Percentiles rank a stretch among this genome's conserved stretches.
These are phyloP conservation scores for Ladona fulva DNA, from an alignment of 1,140 invertebrate species.

Conservation along the genomic window DNA sequence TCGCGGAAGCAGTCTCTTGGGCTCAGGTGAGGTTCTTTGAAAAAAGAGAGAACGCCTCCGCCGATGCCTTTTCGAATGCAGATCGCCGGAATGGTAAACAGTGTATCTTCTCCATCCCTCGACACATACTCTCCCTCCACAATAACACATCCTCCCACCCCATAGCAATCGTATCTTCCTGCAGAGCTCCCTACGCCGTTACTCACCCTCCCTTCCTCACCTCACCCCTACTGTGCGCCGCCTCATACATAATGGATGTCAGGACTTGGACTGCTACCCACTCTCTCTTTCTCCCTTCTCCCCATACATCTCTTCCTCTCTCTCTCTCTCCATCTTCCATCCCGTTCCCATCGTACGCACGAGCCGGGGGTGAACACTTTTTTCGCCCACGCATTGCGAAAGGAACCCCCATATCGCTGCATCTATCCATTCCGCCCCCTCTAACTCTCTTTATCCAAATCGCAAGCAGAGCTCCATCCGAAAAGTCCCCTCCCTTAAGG, in stretches of 20 bases:
- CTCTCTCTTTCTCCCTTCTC: slow-evolving; percentile 15
- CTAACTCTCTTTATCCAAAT: background rate
- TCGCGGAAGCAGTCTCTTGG: background rate
- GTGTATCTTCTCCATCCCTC: slow-evolving; percentile 1
- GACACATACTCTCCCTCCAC: background rate
- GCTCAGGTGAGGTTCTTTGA: slow-evolving; percentile 7
- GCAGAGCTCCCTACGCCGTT: background rate
- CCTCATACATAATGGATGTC: slow-evolving; percentile 13
- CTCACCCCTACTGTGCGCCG: background rate
- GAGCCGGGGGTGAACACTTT: slow-evolving; percentile 24
- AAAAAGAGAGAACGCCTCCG: background rate
- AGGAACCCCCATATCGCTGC: background rate
- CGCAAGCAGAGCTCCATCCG: background rate
- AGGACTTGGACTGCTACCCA: slow-evolving; percentile 16
- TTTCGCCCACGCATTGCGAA: slow-evolving; percentile 14
- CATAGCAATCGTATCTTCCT: background rate
- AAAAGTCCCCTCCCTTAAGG: background rate
- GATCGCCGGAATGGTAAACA: background rate
- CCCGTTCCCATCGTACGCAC: slow-evolving; percentile 8
- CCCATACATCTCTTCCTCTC: slow-evolving; percentile 8
- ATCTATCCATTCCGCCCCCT: background rate
- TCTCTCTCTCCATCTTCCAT: slow-evolving; percentile 11
- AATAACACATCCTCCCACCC: background rate
- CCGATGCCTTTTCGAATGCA: background rate
- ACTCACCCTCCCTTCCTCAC: background rate